These are phyloP conservation scores for Ditylenchus dipsaci DNA, from an alignment of 1,140 invertebrate species.

Conservation along the genomic window DNA sequence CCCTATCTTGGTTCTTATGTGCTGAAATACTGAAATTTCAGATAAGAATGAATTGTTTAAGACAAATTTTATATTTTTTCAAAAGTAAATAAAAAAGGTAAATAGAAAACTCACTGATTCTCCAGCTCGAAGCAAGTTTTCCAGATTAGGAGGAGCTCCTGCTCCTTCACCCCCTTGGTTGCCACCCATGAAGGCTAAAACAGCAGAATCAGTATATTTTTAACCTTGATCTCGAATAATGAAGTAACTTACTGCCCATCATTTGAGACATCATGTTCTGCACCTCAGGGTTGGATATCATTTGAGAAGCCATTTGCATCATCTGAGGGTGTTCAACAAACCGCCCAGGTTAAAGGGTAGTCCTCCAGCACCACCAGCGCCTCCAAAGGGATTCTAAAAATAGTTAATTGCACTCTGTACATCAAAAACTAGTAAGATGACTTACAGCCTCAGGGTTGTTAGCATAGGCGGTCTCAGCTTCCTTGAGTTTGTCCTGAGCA, in stretches of 20 bases:
- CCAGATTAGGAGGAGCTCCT: conserved; percentile 8
- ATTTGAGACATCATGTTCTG: conserved; percentile 40
- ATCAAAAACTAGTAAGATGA: too few relatives aligned
- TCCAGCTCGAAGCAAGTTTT: conserved; percentile 39
- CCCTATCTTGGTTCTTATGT: too few relatives aligned
- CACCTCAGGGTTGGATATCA: conserved; percentile 35
- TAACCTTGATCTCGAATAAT: not conserved
- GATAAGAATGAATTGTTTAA: too few relatives aligned
- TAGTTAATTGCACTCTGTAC: too few relatives aligned
- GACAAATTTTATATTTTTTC: too few relatives aligned
- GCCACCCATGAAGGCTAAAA: not conserved
- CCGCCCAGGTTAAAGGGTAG: conserved; percentile 31
- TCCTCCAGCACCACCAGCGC: conserved; percentile 5
- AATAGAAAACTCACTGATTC: conserved; percentile 48
- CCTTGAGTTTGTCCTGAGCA: conserved; percentile 67
- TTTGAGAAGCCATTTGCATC: conserved; percentile 32
- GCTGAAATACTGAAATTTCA: too few relatives aligned
- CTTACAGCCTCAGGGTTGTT: conserved; percentile 23
- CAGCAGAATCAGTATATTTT: not conserved
- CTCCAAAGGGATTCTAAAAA: too few relatives aligned
- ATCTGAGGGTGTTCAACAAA: conserved; percentile 43
- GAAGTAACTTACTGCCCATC: conserved; percentile 25
- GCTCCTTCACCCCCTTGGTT: conserved; percentile 3
- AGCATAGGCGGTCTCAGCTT: conserved; percentile 37
- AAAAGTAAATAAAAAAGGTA: too few relatives aligned